A percentile compares a stretch with the other conserved stretches of the same genome.
Evolutionary conservation across 2,797 vertebrate species (phyloP).

Genomic region (Gambusia yucatana): DNA sequence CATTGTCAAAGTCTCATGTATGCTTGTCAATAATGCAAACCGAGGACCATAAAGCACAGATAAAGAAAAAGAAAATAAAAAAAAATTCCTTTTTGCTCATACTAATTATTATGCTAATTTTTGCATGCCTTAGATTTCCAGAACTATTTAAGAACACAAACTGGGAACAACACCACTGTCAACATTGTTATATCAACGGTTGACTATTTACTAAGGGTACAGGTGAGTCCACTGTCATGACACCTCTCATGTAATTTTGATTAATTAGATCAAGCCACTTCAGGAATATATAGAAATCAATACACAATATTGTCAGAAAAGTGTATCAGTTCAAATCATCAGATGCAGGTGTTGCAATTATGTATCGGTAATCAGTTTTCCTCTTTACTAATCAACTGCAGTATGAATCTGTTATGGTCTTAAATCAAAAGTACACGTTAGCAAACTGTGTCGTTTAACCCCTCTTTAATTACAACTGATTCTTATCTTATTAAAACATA

Average conservation of each 20-base stretch:
- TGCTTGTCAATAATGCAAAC: background rate
- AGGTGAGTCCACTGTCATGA: constrained; percentile 77
- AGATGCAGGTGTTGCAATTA: background rate
- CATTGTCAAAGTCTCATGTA: background rate
- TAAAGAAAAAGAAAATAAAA: background rate
- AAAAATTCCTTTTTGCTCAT: background rate
- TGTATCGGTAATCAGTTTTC: background rate
- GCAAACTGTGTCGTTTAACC: background rate
- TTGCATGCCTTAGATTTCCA: constrained; percentile 86
- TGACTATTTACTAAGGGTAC: constrained; percentile 93
- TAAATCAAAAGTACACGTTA: background rate
- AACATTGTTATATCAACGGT: constrained; percentile 97
- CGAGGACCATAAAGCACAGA: background rate
- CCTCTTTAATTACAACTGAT: background rate
- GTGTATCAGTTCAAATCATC: background rate
- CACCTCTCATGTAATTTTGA: background rate
- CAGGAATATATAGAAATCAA: background rate
- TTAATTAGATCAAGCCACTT: background rate
- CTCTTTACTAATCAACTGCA: background rate
- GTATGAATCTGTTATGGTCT: background rate
- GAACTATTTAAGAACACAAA: constrained; percentile 95
- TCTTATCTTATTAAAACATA: background rate
- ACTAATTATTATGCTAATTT: background rate
- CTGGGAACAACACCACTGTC: constrained; percentile 96
- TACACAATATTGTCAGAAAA: background rate